Percentiles rank a stretch among this genome's conserved stretches.
These are phyloP conservation scores for Helogale parvula DNA, from an alignment of 2,113 vertebrate species.

Conservation along the genomic window DNA sequence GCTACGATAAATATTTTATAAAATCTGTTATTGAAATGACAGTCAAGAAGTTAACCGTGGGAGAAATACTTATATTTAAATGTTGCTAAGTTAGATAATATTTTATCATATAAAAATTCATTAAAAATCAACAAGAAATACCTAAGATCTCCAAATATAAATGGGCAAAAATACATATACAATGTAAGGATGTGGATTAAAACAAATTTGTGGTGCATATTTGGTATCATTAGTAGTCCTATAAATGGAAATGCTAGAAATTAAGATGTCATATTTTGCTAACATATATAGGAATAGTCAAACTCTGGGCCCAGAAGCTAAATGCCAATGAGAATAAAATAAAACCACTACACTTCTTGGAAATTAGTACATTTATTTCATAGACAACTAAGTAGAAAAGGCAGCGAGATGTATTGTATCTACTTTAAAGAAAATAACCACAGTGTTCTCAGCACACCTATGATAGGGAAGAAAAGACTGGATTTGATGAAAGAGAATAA, in stretches of 20 bases:
- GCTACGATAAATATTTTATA: conserved; percentile 25
- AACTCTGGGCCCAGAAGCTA: background rate
- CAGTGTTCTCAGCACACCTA: background rate
- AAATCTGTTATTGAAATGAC: conserved; percentile 26
- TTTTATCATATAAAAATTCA: background rate
- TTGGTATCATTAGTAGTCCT: background rate
- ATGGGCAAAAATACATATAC: background rate
- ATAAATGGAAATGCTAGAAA: background rate
- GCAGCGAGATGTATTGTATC: background rate
- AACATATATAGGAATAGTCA: background rate
- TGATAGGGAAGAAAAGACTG: background rate
- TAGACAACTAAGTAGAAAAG: background rate
- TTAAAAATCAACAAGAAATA: background rate
- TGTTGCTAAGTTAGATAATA: background rate
- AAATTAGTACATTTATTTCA: background rate
- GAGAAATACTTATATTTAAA: background rate
- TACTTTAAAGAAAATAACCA: background rate
- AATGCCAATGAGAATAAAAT: background rate
- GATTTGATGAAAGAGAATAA: background rate
- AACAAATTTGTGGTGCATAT: background rate
- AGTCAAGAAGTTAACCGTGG: background rate
- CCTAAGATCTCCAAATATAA: background rate
- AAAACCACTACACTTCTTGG: background rate
- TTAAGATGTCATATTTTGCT: background rate
- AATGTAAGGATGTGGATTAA: background rate